phyloP scores from a whole-genome alignment of 2,888 invertebrate species.

The Agriopis aurantiaria region DNA sequence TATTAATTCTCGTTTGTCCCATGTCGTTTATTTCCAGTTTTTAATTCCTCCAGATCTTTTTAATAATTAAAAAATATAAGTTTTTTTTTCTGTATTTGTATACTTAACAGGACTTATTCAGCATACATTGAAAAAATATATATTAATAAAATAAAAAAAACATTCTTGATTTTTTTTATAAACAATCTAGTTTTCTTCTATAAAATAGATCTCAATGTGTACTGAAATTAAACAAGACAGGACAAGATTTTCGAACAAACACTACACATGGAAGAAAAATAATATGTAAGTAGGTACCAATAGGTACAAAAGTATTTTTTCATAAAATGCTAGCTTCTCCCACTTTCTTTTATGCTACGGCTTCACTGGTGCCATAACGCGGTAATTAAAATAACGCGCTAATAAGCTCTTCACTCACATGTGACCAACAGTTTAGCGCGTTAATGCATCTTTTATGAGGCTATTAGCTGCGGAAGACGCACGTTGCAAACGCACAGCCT shows the following conservation, averaged over 20 bases:
- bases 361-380: too few relatives aligned
- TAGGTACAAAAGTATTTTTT: neutral
- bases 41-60: neutral
- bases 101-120: neutral
- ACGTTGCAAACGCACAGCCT: too few relatives aligned
- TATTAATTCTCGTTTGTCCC: conserved; percentile 3
- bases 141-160: neutral
- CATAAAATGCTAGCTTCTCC: neutral
- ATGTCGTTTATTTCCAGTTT: conserved; percentile 11
- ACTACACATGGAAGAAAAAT: neutral
- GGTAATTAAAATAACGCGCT: too few relatives aligned
- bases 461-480: too few relatives aligned
- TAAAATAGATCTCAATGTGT: neutral
- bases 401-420: too few relatives aligned
- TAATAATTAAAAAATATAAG: neutral
- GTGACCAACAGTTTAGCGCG: too few relatives aligned
- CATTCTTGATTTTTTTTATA: neutral
- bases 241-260: conserved; percentile 8
- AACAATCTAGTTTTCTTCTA: neutral
- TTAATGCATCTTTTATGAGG: too few relatives aligned
- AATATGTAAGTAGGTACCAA: neutral
- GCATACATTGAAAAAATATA: too few relatives aligned
- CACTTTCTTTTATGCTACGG: too few relatives aligned
- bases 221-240: conserved; percentile 15
- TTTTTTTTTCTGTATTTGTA: neutral